These are phyloP conservation scores for Otocyon megalotis DNA, from an alignment of 2,113 vertebrate genomes.

Conservation along the genomic window DNA sequence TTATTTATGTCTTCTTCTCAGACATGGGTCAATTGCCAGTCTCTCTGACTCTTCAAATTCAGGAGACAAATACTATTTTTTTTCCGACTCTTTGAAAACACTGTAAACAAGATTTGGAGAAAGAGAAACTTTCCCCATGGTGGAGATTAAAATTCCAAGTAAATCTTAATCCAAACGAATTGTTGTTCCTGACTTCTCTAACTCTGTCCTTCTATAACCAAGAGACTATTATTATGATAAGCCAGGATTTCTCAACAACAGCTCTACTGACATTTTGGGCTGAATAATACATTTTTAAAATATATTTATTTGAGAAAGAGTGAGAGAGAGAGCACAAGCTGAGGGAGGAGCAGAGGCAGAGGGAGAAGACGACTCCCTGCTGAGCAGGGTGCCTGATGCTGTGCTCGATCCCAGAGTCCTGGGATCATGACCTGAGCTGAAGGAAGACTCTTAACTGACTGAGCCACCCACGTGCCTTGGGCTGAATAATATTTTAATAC, in stretches of 20 bases:
- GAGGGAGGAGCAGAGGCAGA: no score
- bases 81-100: background rate
- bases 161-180: background rate
- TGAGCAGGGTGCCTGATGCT: no score
- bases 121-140: background rate
- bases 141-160: background rate
- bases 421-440: no score
- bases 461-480: no score
- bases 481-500: no score
- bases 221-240: background rate
- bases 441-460: no score
- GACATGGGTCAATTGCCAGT: accelerated
- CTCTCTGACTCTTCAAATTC: background rate
- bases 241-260: background rate
- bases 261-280: background rate
- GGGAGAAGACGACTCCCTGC: no score
- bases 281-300: background rate
- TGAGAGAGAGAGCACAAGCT: no score
- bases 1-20: background rate
- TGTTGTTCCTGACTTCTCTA: background rate
- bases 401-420: no score
- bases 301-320: no score
- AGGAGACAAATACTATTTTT: background rate
- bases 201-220: background rate
- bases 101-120: accelerated